Percentiles rank a stretch among this genome's conserved stretches.
Evolutionary conservation across 2,113 vertebrate species (phyloP).

Genomic region (Ovibos moschatus): DNA sequence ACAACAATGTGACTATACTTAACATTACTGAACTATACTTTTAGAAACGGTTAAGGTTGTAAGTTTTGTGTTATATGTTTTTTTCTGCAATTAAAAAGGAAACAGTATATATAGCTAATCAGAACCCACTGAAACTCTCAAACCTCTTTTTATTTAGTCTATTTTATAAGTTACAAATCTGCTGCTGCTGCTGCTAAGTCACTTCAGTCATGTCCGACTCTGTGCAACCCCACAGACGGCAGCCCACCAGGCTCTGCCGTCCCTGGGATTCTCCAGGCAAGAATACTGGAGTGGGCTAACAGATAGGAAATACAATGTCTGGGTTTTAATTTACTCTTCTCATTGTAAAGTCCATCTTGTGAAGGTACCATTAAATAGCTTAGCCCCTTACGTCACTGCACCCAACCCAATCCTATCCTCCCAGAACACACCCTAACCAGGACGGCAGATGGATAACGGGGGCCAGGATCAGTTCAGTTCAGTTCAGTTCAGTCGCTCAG

Average conservation of each 20-base stretch:
- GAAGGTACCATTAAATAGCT: not conserved
- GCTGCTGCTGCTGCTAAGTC: no score
- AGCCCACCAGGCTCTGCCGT: no score
- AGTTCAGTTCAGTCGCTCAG: not conserved
- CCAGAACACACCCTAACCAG: not conserved
- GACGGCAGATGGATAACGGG: not conserved
- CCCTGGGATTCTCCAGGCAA: no score
- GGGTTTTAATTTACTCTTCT: not conserved
- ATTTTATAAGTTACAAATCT: not conserved
- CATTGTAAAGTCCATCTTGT: not conserved
- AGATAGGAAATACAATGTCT: not conserved
- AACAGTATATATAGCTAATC: not conserved
- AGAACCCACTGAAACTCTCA: not conserved
- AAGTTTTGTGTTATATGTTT: not conserved
- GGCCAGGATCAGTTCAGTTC: not conserved
- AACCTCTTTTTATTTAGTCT: not conserved
- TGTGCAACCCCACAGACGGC: no score
- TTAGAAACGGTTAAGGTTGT: not conserved
- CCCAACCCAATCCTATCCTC: not conserved
- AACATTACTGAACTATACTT: not conserved
- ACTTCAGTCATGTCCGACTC: no score
- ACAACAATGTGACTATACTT: not conserved
- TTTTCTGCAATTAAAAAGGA: not conserved
- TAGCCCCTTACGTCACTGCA: not conserved
- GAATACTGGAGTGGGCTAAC: not conserved